phyloP scores from a whole-genome alignment of 2,888 invertebrate genomes.

The Trachelus stipa region DNA sequence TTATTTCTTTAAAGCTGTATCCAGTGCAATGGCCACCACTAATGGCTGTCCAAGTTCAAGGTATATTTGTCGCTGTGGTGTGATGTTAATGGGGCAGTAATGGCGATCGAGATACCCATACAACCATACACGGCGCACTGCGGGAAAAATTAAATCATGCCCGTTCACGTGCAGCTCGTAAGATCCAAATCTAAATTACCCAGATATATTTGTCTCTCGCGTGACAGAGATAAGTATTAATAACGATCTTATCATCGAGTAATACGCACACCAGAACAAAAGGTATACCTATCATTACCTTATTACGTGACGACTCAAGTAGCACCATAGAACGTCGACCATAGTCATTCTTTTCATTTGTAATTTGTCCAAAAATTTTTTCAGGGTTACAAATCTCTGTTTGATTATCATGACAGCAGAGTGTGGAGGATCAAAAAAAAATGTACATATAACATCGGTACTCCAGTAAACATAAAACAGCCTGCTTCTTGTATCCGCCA shows the following conservation, averaged over 20 bases:
- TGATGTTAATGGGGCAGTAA: neutral
- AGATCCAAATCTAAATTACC: constrained; percentile 46
- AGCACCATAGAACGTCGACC: neutral
- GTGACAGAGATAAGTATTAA: constrained; percentile 38
- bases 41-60: neutral
- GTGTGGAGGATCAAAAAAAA: neutral
- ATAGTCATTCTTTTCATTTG: neutral
- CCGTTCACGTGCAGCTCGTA: constrained; percentile 3
- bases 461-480: constrained; percentile 6
- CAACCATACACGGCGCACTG: neutral
- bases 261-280: constrained; percentile 36
- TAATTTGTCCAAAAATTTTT: constrained; percentile 2
- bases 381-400: neutral
- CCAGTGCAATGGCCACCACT: neutral
- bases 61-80: neutral
- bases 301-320: constrained; percentile 40
- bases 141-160: neutral
- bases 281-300: constrained; percentile 54
- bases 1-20: neutral
- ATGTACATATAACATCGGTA: neutral
- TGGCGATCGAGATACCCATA: neutral
- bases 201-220: constrained; percentile 38
- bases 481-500: constrained; percentile 58
- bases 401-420: neutral
- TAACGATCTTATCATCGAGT: constrained; percentile 45